A percentile compares a stretch with the other conserved stretches of the same genome.
Evolutionary conservation across 64 coral and sea anemone genomes (phyloP).

Genomic region (Acropora yongei): DNA sequence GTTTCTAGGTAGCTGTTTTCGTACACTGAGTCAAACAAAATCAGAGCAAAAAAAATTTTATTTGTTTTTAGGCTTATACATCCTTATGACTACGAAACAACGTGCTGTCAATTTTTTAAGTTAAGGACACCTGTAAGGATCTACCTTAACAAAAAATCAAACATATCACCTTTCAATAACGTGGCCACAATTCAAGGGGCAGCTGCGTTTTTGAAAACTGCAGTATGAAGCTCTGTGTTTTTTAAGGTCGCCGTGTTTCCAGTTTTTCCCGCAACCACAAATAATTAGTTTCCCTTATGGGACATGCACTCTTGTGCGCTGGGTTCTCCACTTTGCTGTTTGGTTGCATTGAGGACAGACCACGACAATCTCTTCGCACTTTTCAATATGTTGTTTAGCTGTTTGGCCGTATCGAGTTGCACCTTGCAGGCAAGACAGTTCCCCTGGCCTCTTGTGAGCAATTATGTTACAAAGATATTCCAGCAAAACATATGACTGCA

Average conservation of each 20-base stretch:
- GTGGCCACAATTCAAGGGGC: not conserved
- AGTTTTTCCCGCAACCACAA: not conserved
- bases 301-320: not conserved
- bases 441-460: not conserved
- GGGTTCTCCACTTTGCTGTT: not conserved
- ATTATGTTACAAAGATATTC: not conserved
- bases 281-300: not conserved
- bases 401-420: not conserved
- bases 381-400: not conserved
- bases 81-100: not conserved
- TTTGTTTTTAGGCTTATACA: not conserved
- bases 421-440: not conserved
- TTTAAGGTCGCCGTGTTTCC: not conserved
- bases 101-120: not conserved
- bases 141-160: not conserved
- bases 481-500: not conserved
- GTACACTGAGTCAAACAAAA: not conserved
- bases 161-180: not conserved
- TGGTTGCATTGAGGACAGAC: not conserved
- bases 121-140: not conserved
- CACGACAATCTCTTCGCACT: not conserved
- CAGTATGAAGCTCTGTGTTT: not conserved
- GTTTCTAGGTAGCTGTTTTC: not conserved
- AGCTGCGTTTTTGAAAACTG: not conserved
- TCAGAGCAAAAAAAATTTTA: not conserved